These are phyloP conservation scores for Rosalia funebris DNA, from an alignment of 2,888 invertebrate genomes.

Conservation along the genomic window DNA sequence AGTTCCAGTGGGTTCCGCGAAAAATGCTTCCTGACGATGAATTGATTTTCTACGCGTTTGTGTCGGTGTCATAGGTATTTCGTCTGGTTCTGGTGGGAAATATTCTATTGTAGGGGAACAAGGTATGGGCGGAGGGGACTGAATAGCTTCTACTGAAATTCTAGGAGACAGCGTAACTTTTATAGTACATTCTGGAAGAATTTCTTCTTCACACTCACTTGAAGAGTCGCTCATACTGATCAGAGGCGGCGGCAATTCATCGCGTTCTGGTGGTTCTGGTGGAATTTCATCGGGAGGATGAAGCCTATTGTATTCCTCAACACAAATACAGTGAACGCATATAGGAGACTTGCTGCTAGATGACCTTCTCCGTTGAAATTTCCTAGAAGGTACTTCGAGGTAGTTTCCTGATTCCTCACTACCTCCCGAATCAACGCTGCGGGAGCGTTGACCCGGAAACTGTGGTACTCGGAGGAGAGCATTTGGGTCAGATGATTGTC, in stretches of 20 bases:
- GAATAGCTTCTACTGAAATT: conserved; percentile 63
- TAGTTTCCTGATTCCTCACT: conserved; percentile 73
- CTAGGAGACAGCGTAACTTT: conserved; percentile 73
- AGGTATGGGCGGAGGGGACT: conserved; percentile 58
- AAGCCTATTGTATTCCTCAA: conserved; percentile 77
- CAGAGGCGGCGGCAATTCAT: conserved; percentile 50
- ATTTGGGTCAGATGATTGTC: conserved; percentile 56
- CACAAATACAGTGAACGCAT: conserved; percentile 81
- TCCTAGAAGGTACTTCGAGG: conserved; percentile 67
- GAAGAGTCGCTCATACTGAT: conserved; percentile 68
- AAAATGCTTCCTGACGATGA: conserved; percentile 84
- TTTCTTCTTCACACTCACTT: conserved; percentile 62
- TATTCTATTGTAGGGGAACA: conserved; percentile 70
- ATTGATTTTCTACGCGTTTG: conserved; percentile 75
- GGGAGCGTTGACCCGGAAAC: conserved; percentile 75
- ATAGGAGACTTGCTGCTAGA: conserved; percentile 72
- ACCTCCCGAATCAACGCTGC: conserved; percentile 83
- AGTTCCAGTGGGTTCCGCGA: conserved; percentile 73
- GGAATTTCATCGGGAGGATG: conserved; percentile 63
- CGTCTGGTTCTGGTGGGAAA: conserved; percentile 65
- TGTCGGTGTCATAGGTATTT: conserved; percentile 54
- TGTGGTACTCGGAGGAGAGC: conserved; percentile 75
- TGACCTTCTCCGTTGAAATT: conserved; percentile 73
- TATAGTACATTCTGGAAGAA: conserved; percentile 68
- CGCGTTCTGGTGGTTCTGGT: conserved; percentile 51